Conservation (phyloP, 2,113 vertebrate species). For the Tragelaphus buxtoni region DNA sequence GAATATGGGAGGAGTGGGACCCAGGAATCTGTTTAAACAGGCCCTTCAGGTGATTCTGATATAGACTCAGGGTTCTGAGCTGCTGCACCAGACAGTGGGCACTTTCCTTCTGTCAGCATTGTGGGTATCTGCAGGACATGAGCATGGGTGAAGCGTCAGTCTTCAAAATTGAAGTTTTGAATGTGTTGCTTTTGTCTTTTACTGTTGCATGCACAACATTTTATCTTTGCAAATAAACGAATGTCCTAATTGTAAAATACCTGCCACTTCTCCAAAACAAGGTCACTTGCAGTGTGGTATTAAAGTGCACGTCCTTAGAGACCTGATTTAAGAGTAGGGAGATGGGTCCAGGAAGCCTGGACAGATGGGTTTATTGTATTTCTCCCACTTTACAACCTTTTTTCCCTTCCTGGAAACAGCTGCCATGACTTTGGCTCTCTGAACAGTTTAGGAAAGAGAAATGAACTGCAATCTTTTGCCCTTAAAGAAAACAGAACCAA, state of each 20-base stretch:
- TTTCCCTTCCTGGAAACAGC: not conserved
- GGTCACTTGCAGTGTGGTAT: not conserved
- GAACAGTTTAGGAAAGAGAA: not conserved
- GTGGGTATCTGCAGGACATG: not conserved
- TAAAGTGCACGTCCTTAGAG: not conserved
- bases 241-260: not conserved
- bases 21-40: not conserved
- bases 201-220: not conserved
- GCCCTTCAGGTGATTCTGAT: not conserved
- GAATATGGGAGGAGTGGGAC: not conserved
- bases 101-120: not conserved
- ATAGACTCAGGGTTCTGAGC: not conserved
- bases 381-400: not conserved
- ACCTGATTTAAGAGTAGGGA: not conserved
- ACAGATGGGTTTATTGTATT: not conserved
- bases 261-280: not conserved
- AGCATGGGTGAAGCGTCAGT: not conserved
- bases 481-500: not conserved
- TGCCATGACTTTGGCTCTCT: not conserved
- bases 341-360: not conserved
- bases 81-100: not conserved
- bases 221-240: not conserved
- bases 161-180: not conserved
- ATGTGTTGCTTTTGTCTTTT: not conserved
- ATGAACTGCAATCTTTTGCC: not conserved